Evolutionary conservation across 1,140 invertebrate genomes (phyloP).

Genomic region (Holotrichia oblita): DNA sequence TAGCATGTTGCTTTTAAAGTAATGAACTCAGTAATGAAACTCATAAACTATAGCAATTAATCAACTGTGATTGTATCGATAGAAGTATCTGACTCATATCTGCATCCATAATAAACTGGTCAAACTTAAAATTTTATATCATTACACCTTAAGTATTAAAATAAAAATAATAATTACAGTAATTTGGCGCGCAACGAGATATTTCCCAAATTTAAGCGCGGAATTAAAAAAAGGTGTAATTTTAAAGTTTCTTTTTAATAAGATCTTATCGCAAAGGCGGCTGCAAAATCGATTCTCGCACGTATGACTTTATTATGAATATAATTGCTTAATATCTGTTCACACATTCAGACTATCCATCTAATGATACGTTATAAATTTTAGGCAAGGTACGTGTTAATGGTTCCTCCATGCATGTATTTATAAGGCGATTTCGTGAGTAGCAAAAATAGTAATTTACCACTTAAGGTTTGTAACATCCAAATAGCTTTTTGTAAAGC

Average conservation of each 20-base stretch:
- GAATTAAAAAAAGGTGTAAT: not conserved
- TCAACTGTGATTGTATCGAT: too few species aligned
- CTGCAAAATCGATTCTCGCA: not conserved
- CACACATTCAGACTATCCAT: not conserved
- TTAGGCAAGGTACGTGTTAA: not conserved
- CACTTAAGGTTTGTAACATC: not conserved
- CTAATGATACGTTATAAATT: conserved; percentile 4
- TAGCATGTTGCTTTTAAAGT: too few species aligned
- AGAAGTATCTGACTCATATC: too few species aligned
- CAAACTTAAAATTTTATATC: not conserved
- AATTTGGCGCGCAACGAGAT: not conserved
- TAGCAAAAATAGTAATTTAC: conserved; percentile 9
- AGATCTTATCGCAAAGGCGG: conserved; percentile 15
- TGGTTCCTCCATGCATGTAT: not conserved
- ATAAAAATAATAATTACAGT: conserved; percentile 16
- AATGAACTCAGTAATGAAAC: too few species aligned
- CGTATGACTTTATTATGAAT: not conserved
- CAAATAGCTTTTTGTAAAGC: not conserved
- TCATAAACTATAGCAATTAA: too few species aligned
- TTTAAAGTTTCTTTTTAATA: not conserved
- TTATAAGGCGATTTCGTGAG: not conserved
- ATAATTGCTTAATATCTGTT: conserved; percentile 21
- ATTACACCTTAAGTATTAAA: not conserved
- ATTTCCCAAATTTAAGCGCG: not conserved
- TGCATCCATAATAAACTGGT: too few species aligned